Evolutionary conservation across 2,888 invertebrate species (phyloP), one percentile per base, ranked within the genome.

Genomic region (Plagodis pulveraria): DNA sequence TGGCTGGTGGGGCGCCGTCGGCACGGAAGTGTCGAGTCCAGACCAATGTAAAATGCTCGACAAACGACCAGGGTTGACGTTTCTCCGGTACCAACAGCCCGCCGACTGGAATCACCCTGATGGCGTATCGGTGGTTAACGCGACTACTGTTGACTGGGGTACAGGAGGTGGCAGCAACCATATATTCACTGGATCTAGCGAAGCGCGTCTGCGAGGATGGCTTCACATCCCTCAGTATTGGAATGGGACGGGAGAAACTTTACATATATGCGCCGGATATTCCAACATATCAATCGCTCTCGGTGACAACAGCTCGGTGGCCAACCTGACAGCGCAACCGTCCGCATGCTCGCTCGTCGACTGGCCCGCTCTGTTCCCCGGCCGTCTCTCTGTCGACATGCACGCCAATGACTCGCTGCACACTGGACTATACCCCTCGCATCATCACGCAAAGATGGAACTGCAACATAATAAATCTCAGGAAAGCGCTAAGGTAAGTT

Each of bases 1-100:
- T 0, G 97, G 97, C 0, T 98, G 98, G 98, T 98, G 98, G 98
- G 97, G 97, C 4, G 89, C 95, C 0, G 96, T 96, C 61, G 98
- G 97, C 22, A 95, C 95, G 0, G 96, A 96, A 84, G 95, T 97
- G 34, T 94, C 94, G 0, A 89, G 93, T 42, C 95, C 97, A 0
- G 95, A 96, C 36, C 95, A 97, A 77, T 98, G 98, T 78, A 95
- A 97, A 58, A 91, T 94, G 51, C 87, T 95, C 69, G 97, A 97
- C 82, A 95, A 95, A 66, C 94, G 98, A 33, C 98, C 98, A 0
- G 99, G 98, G 0, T 93, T 98, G 4, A 98, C 98, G 0, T 97
- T 97, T 71, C 93, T 98, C 33, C 96, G 97, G 72, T 98, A 98
- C 83, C 95, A 96, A 71, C 96, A 96, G 80, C 98, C 98, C 0